Conservation (phyloP, 1,140 invertebrate genomes). For the Bombus balteatus region DNA sequence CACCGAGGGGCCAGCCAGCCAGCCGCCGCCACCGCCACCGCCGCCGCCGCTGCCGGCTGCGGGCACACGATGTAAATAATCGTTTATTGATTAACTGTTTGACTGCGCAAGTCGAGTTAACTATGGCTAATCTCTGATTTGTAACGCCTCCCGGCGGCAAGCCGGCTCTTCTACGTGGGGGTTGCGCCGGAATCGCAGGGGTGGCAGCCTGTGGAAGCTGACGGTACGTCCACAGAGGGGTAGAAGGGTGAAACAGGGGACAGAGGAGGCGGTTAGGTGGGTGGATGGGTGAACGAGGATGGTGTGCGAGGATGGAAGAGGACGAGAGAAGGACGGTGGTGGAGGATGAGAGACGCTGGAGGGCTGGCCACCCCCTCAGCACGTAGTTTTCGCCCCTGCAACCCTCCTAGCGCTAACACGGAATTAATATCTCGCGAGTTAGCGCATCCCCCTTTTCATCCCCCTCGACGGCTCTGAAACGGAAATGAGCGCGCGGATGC, state of each 20-base stretch:
- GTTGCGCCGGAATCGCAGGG: slow-evolving; percentile 55
- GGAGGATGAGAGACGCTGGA: slow-evolving; percentile 37
- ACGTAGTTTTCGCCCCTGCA: slow-evolving; percentile 80
- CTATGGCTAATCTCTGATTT: slow-evolving; percentile 83
- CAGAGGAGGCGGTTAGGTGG: not conserved
- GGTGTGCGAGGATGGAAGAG: not conserved
- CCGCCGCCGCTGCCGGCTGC: slow-evolving; percentile 30
- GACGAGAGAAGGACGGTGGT: slow-evolving; percentile 12
- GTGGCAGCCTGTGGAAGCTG: slow-evolving; percentile 45
- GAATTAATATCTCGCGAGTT: slow-evolving; percentile 84
- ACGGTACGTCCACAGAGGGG: slow-evolving; percentile 22
- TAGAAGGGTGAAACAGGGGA: slow-evolving; percentile 7
- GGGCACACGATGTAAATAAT: slow-evolving; percentile 79
- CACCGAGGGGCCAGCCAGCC: not conserved
- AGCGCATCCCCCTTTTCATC: slow-evolving; percentile 72
- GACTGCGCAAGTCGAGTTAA: slow-evolving; percentile 83
- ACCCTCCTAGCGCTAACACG: slow-evolving; percentile 82
- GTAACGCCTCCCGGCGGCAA: slow-evolving; percentile 75
- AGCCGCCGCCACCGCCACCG: not conserved
- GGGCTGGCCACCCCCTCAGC: slow-evolving; percentile 70
- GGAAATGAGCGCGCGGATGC: slow-evolving; percentile 83
- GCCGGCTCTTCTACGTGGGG: slow-evolving; percentile 49
- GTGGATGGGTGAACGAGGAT: slow-evolving; percentile 21
- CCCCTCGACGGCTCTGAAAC: slow-evolving; percentile 75
- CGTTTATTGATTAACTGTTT: slow-evolving; percentile 83